Evolutionary conservation across 2,888 invertebrate genomes (phyloP).

Genomic region (Bruchidius siliquastri): DNA sequence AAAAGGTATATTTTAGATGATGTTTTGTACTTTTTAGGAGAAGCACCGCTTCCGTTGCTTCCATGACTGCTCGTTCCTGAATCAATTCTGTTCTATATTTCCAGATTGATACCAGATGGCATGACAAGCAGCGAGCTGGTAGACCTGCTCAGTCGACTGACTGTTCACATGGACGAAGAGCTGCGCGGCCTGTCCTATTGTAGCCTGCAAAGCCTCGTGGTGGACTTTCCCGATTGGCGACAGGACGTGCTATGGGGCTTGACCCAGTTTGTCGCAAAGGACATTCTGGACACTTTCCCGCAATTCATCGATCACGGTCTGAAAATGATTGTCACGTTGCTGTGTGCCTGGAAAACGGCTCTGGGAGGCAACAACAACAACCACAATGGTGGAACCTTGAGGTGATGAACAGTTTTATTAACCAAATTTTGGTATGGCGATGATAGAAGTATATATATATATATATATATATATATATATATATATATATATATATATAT

Average conservation of each 20-base stretch:
- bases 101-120: slow-evolving; percentile 84
- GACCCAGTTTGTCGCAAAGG: slow-evolving; percentile 90
- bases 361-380: slow-evolving; percentile 43
- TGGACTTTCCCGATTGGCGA: slow-evolving; percentile 96
- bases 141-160: slow-evolving; percentile 87
- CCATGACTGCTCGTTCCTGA: too few species aligned
- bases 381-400: slow-evolving; percentile 11
- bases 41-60: too few species aligned
- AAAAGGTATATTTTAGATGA: too few species aligned
- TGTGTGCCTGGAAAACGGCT: slow-evolving; percentile 90
- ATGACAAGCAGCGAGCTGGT: slow-evolving; percentile 93
- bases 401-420: neutral
- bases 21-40: too few species aligned
- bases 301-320: slow-evolving; percentile 90
- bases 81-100: too few species aligned
- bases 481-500: too few species aligned
- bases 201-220: slow-evolving; percentile 89
- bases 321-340: slow-evolving; percentile 83
- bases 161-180: slow-evolving; percentile 98
- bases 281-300: slow-evolving; percentile 85
- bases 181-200: slow-evolving; percentile 89
- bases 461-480: too few species aligned
- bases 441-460: too few species aligned
- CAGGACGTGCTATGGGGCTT: slow-evolving; percentile 93
- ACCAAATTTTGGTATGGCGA: too few species aligned